Evolutionary conservation across 2,797 vertebrate genomes (phyloP).

Genomic region (Phoeniculus purpureus): DNA sequence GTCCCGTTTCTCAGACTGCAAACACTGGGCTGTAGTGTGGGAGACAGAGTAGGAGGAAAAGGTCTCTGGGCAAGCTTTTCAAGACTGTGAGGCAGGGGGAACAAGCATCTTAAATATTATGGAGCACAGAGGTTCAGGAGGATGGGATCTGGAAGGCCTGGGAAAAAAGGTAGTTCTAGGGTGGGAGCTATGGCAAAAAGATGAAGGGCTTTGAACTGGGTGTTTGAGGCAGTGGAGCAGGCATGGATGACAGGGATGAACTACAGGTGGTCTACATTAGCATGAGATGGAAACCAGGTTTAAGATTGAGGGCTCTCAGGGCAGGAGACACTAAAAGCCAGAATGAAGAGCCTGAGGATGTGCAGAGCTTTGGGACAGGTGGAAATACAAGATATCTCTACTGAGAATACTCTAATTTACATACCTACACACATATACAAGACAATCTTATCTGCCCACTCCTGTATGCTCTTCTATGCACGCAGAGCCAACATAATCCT

Average conservation of each 20-base stretch:
- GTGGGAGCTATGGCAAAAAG: neutral
- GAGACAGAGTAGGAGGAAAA: neutral
- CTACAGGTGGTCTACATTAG: neutral
- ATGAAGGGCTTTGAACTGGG: neutral
- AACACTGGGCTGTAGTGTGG: neutral
- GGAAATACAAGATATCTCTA: neutral
- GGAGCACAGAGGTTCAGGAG: neutral
- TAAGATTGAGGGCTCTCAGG: neutral
- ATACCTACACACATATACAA: neutral
- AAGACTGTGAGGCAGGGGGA: neutral
- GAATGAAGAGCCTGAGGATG: neutral
- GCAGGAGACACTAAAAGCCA: neutral
- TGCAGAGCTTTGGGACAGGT: neutral
- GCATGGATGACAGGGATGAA: accelerated
- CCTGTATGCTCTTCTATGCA: neutral
- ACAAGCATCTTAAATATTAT: neutral
- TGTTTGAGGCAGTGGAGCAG: neutral
- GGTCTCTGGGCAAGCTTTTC: neutral
- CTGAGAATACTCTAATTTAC: neutral
- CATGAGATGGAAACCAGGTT: neutral
- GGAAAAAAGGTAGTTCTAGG: neutral
- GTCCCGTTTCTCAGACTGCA: neutral
- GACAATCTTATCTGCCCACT: neutral
- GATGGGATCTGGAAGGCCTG: neutral
- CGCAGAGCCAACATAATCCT: neutral